Evolutionary conservation across 2,888 invertebrate species (phyloP).

Genomic region (Amphipoea oculea): DNA sequence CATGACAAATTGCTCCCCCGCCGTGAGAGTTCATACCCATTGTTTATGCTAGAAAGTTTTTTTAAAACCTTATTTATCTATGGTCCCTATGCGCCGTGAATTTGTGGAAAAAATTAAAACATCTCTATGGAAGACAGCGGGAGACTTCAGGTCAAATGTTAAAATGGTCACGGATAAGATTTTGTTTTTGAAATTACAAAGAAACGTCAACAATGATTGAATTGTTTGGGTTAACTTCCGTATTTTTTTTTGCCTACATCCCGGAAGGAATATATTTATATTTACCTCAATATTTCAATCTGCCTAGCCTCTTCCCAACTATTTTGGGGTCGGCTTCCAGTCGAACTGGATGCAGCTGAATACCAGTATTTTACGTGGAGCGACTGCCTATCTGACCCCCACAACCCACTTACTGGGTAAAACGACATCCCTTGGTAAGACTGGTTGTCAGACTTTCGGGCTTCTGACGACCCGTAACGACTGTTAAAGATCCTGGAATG

Average conservation of each 20-base stretch:
- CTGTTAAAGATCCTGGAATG: too few relatives aligned
- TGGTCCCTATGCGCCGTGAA: constrained; percentile 30
- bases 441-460: too few relatives aligned
- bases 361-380: too few relatives aligned
- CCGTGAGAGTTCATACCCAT: constrained; percentile 58
- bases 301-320: too few relatives aligned
- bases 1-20: constrained; percentile 73
- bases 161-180: constrained; percentile 2
- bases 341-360: too few relatives aligned
- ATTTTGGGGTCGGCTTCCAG: too few relatives aligned
- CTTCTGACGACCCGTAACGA: too few relatives aligned
- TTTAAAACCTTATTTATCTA: constrained; percentile 42
- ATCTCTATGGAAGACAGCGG: constrained; percentile 29
- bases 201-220: constrained; percentile 3
- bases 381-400: too few relatives aligned
- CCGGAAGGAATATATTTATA: not conserved
- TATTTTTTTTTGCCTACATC: not conserved
- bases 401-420: too few relatives aligned
- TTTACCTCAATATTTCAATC: too few relatives aligned
- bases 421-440: too few relatives aligned
- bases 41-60: constrained; percentile 66
- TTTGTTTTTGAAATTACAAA: constrained; percentile 23
- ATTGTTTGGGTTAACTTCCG: constrained; percentile 36
- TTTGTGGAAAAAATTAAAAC: constrained; percentile 37
- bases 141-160: constrained; percentile 48